phyloP scores from a whole-genome alignment of 2,797 vertebrate species.

The Meda fulgida region DNA sequence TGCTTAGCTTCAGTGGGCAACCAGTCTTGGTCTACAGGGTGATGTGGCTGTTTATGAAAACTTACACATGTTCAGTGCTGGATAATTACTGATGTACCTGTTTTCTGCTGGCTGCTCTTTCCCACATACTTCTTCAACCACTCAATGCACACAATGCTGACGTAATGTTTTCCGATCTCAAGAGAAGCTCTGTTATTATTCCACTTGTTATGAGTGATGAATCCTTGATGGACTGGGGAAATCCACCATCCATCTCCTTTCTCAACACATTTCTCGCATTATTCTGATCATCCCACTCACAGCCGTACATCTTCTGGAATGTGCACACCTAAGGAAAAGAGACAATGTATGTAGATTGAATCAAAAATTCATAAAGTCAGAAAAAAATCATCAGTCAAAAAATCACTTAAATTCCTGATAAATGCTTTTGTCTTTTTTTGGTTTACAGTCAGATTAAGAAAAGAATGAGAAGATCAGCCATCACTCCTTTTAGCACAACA shows the following conservation, averaged over 20 bases:
- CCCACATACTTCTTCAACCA: slow-evolving; percentile 61
- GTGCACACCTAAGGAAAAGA: slow-evolving; percentile 38
- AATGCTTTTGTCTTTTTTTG: too few species aligned
- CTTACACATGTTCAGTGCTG: not conserved
- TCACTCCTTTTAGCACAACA: not conserved
- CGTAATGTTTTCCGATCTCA: fast-evolving
- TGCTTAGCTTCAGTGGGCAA: not conserved
- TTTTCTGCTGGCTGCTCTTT: slow-evolving; percentile 54
- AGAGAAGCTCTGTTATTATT: fast-evolving
- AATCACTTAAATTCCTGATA: too few species aligned
- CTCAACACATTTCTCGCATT: not conserved
- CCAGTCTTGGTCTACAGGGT: not conserved
- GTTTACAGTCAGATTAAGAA: not conserved
- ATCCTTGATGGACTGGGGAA: slow-evolving; percentile 21
- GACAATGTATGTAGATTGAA: not conserved
- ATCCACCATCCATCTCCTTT: slow-evolving; percentile 15
- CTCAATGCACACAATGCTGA: slow-evolving; percentile 15
- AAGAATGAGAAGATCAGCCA: not conserved
- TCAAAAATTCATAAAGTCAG: not conserved
- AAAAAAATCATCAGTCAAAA: not conserved
- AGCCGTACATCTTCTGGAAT: slow-evolving; percentile 25
- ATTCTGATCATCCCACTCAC: slow-evolving; percentile 45
- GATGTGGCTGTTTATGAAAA: not conserved
- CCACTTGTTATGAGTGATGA: slow-evolving; percentile 36
- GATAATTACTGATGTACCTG: slow-evolving; percentile 55